Base-by-base conservation (phyloP, 2,113 vertebrate species). In the Lampris incognitus region DNA sequence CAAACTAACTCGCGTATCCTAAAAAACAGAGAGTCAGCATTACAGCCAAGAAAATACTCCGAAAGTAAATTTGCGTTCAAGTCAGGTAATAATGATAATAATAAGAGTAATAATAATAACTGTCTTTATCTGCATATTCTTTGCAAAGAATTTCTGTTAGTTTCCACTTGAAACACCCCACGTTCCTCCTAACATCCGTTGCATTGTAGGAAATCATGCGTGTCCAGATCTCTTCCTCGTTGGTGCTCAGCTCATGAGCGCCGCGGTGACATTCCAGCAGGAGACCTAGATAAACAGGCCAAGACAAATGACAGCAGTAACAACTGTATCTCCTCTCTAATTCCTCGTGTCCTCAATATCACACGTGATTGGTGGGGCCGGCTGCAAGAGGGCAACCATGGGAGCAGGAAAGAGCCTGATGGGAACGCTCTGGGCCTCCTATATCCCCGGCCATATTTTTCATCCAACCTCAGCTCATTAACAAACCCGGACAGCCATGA, bases 291-390 rank as follows among this genome's bases (percentile, higher is more conserved):
- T 85, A 88, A 91, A 85, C 82, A 82, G 78, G 54, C 65, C 37
- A 51, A 84, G 83, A 82, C 72, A 54, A 85, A 81, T 40, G 11
- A 9, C 61, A 59, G 63, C 61, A 55, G 51, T 40, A 42, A 81
- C 60, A 59, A 41, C 50, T 72, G 63, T 72, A 60, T 72, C 65
- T 85, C 85, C 83, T 80, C 77, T 69, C 37, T 66, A 69, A 78
- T 66, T 66, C 74, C 75, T 60, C 54, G 1, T 61, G 66, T 38
- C 74, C 82, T 72, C 44, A 37, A 72, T 82, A 87, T 72, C 66
- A 73, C 50, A 56, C 79, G 67, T 86, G 89, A 89, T 87, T 79
- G 71, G 88, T 88, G 87, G 74, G 78, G 44, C 70, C 2, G 54
- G 60, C 56, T 69, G 81, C 67, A 65, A 69, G 60, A 50, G 7